Evolutionary conservation across 2,113 vertebrate species (phyloP).

Genomic region (Hemiprocne comata): DNA sequence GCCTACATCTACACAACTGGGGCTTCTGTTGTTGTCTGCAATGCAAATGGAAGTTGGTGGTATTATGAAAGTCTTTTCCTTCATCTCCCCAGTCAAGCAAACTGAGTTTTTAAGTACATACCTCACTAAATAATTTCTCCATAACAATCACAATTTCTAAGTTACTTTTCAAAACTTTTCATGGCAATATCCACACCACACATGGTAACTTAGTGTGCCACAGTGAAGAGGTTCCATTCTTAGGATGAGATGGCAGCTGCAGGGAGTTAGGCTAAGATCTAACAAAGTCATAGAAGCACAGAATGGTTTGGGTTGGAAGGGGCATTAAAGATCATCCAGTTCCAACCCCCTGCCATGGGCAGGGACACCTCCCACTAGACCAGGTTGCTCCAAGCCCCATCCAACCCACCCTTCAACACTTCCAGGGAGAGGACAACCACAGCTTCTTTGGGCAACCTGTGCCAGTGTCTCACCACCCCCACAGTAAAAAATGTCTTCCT

Average conservation of each 20-base stretch:
- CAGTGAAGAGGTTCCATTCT: neutral
- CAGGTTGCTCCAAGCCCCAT: too few species aligned
- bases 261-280: neutral
- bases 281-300: neutral
- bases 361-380: too few species aligned
- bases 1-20: neutral
- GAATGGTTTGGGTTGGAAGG: too few species aligned
- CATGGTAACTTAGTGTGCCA: neutral
- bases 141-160: neutral
- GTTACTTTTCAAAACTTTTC: neutral
- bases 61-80: neutral
- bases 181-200: neutral
- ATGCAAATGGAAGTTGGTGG: neutral
- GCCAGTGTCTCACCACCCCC: too few species aligned
- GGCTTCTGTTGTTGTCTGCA: rapidly evolving
- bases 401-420: too few species aligned
- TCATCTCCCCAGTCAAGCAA: neutral
- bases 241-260: neutral
- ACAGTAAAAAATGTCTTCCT: too few species aligned
- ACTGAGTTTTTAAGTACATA: neutral
- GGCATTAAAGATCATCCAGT: too few species aligned
- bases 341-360: too few species aligned
- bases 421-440: too few species aligned
- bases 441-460: too few species aligned
- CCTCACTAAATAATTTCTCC: neutral